Conservation (phyloP, 2,113 vertebrate genomes). For the Archocentrus centrarchus region DNA sequence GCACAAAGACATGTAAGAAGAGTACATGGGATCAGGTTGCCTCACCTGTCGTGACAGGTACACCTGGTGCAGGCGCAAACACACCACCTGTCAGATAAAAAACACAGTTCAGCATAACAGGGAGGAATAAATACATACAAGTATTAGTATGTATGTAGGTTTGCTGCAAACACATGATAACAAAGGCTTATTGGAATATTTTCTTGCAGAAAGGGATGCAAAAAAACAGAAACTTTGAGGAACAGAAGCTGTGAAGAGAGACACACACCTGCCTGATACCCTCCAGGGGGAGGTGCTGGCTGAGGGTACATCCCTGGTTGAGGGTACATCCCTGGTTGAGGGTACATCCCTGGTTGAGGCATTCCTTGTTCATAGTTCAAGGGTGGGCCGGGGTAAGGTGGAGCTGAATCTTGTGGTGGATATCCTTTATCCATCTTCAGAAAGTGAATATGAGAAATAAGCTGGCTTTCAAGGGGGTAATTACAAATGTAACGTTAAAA, state of each 20-base stretch:
- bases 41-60: slow-evolving; percentile 54
- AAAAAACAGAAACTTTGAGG: background rate
- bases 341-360: slow-evolving; percentile 21
- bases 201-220: background rate
- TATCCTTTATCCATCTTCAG: slow-evolving; percentile 69
- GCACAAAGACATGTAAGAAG: background rate
- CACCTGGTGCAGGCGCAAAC: background rate
- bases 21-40: background rate
- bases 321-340: slow-evolving; percentile 10
- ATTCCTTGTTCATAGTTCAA: slow-evolving; percentile 36
- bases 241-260: background rate
- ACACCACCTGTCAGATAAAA: slow-evolving; percentile 19
- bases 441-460: slow-evolving; percentile 6
- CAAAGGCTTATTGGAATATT: background rate
- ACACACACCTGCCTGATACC: slow-evolving; percentile 59
- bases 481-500: background rate
- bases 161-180: background rate
- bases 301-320: slow-evolving; percentile 12
- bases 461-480: no score
- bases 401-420: slow-evolving; percentile 42
- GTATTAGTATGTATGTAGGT: background rate
- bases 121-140: background rate
- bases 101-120: slow-evolving; percentile 1
- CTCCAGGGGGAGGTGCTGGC: slow-evolving; percentile 22
- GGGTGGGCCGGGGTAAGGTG: slow-evolving; percentile 68